These are phyloP conservation scores for Schizotus pectinicornis DNA, from an alignment of 2,888 invertebrate species.

Conservation along the genomic window DNA sequence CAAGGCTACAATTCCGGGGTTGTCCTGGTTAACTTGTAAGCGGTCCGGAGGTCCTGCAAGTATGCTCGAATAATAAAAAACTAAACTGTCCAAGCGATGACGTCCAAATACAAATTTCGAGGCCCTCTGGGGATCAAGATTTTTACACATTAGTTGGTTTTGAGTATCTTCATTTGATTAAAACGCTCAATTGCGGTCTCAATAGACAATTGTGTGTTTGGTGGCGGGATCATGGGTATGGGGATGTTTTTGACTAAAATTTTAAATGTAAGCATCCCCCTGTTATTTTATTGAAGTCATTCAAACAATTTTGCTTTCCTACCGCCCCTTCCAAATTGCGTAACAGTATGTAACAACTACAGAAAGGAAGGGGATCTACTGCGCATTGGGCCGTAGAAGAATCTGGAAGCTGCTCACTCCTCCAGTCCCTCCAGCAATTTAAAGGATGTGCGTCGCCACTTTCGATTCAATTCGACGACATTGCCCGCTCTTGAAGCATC, in stretches of 20 bases:
- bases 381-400: too few relatives aligned
- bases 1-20: slow-evolving; percentile 87
- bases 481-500: too few relatives aligned
- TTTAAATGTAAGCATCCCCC: slow-evolving; percentile 70
- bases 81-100: slow-evolving; percentile 62
- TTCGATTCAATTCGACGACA: too few relatives aligned
- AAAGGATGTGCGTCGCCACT: too few relatives aligned
- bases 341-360: too few relatives aligned
- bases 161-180: slow-evolving; percentile 74
- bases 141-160: slow-evolving; percentile 75
- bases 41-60: slow-evolving; percentile 67
- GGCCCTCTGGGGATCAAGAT: slow-evolving; percentile 86
- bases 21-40: slow-evolving; percentile 71
- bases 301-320: too few relatives aligned
- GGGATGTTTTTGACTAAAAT: slow-evolving; percentile 74
- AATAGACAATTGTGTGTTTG: slow-evolving; percentile 82
- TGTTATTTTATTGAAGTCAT: too few relatives aligned
- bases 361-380: too few relatives aligned
- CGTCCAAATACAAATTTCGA: slow-evolving; percentile 67
- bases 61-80: slow-evolving; percentile 66
- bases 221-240: slow-evolving; percentile 80
- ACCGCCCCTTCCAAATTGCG: too few relatives aligned
- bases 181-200: slow-evolving; percentile 77
- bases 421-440: too few relatives aligned
- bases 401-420: too few relatives aligned